Evolutionary conservation across 2,113 vertebrate genomes (phyloP).

Genomic region (Passer domesticus): DNA sequence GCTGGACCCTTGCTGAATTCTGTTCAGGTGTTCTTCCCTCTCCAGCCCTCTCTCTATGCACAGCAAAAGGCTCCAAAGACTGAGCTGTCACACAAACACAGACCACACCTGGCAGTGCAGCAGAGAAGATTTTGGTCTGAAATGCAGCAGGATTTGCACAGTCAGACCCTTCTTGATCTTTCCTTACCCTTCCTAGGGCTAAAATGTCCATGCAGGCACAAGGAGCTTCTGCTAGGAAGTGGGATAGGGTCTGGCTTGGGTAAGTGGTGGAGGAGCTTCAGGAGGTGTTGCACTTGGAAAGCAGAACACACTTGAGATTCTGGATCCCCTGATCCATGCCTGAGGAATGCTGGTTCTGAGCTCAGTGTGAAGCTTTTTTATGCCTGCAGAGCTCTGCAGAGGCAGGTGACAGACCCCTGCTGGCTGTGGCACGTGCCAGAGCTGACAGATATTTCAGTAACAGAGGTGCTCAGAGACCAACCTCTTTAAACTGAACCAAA

Average conservation of each 20-base stretch:
- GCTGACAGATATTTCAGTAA: not conserved
- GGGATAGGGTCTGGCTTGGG: not conserved
- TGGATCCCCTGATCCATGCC: not conserved
- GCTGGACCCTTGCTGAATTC: not conserved
- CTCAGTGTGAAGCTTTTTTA: not conserved
- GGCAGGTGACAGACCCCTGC: not conserved
- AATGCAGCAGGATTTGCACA: not conserved
- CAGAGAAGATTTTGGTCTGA: not conserved
- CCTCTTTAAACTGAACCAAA: not conserved
- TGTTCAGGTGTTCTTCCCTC: not conserved
- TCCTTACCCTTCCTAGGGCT: not conserved
- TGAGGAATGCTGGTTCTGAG: not conserved
- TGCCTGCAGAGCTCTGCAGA: not conserved
- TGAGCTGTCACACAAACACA: not conserved
- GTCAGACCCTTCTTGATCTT: not conserved
- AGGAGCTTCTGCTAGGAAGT: not conserved
- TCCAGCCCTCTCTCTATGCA: accelerated
- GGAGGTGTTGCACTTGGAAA: not conserved
- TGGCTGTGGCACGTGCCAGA: not conserved
- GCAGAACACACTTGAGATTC: not conserved
- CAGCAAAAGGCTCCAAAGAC: not conserved
- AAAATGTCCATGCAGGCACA: not conserved
- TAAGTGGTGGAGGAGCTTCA: not conserved
- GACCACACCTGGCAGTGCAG: not conserved
- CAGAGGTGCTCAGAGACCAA: not conserved